Percentiles rank a stretch among this genome's conserved stretches.
These are phyloP conservation scores for Scortum barcoo DNA, from an alignment of 2,113 vertebrate genomes.

Conservation along the genomic window DNA sequence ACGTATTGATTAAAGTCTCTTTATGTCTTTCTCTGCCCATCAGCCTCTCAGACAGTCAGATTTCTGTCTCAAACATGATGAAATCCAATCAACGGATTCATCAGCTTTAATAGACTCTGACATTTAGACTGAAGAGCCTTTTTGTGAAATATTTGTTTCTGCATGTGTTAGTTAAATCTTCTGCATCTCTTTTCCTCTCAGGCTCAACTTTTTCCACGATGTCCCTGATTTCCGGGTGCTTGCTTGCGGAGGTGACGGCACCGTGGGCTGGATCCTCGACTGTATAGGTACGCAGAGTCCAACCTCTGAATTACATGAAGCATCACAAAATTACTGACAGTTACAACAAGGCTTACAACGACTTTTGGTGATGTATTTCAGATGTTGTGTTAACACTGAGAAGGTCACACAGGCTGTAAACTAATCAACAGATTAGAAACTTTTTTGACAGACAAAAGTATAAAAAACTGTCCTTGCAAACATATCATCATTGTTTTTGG, in stretches of 20 bases:
- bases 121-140: neutral
- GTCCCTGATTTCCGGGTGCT: conserved; percentile 89
- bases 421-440: too few relatives aligned
- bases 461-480: too few relatives aligned
- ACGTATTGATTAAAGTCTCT: conserved; percentile 30
- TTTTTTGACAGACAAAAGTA: too few relatives aligned
- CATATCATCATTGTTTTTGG: too few relatives aligned
- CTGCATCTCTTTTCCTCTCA: conserved; percentile 59
- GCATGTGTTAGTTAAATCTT: neutral
- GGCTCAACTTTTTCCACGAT: conserved; percentile 92
- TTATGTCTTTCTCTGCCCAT: conserved; percentile 3
- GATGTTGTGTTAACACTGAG: too few relatives aligned
- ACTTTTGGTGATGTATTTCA: too few relatives aligned
- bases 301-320: neutral
- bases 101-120: neutral
- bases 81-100: conserved; percentile 30
- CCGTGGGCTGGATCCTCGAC: conserved; percentile 95
- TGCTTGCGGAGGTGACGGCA: conserved; percentile 93
- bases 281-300: conserved; percentile 85
- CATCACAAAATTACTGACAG: neutral
- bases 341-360: too few relatives aligned
- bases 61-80: neutral
- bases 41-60: conserved; percentile 27
- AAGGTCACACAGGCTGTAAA: too few relatives aligned
- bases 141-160: neutral